Evolutionary conservation across 2,888 invertebrate species (phyloP).

Genomic region (Physocephala rufipes): DNA sequence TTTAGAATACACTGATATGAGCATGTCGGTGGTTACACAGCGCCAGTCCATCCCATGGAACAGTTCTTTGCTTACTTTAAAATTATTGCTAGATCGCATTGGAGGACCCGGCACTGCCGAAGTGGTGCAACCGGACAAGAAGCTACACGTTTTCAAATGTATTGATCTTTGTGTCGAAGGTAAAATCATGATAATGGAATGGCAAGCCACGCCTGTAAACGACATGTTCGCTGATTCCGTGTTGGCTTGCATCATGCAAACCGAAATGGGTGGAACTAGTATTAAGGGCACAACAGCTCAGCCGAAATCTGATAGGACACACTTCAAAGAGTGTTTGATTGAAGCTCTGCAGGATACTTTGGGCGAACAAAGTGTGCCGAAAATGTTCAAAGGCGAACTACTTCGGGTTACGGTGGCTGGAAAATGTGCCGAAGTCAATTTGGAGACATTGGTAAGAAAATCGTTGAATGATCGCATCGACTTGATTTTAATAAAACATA

Average conservation of each 20-base stretch:
- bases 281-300: constrained; percentile 72
- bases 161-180: constrained; percentile 84
- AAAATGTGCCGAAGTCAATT: constrained; percentile 85
- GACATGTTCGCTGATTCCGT: constrained; percentile 99
- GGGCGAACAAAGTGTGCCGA: constrained; percentile 91
- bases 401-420: constrained; percentile 86
- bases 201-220: constrained; percentile 93
- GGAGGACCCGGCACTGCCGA: constrained; percentile 76
- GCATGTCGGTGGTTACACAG: constrained; percentile 92
- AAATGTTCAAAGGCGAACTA: constrained; percentile 91
- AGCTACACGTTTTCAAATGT: constrained; percentile 82
- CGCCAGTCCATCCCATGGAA: constrained; percentile 89
- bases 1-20: constrained; percentile 90
- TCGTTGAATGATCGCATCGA: neutral
- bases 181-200: constrained; percentile 88
- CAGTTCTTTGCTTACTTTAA: constrained; percentile 71
- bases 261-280: constrained; percentile 74
- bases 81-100: constrained; percentile 81
- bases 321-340: constrained; percentile 79
- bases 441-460: constrained; percentile 71
- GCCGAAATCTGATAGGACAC: constrained; percentile 85
- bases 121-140: constrained; percentile 75
- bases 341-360: constrained; percentile 83
- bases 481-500: neutral
- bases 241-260: constrained; percentile 86